Evolutionary conservation across 2,797 vertebrate genomes (phyloP), one percentile per base, ranked within the genome.

Genomic region (Sciurus carolinensis): DNA sequence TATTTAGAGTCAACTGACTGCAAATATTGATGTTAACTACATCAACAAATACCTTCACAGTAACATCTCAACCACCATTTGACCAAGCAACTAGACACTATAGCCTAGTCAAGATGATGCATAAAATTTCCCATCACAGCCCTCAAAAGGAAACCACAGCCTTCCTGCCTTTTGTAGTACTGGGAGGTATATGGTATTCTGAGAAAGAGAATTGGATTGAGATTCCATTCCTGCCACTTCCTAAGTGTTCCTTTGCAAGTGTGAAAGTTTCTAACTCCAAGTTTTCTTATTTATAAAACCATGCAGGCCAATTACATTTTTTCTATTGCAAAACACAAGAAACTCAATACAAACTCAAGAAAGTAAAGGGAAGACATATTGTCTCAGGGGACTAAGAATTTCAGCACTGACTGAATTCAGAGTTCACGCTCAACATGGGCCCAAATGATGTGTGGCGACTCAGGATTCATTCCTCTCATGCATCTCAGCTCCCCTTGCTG

Each of bases 201-300:
- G 75, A 80, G 66, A 84, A 33, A 90, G 17, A 88, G n/a, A 83
- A 20, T 87, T 54, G 1, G 44, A 77, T 54, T 89, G 39, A 86
- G 52, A 91, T 57, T 87, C 39, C 24, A 79, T 36, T 10, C 17
- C 52, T 92, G 7, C 14, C 22, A 80, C 86, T 80, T 92, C 24
- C 28, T 62, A 20, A 84, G 30, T 50, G 39, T 42, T 33, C 12
- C 62, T 64, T 50, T 59, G 6, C 3, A 73, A 83, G 1, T 44
- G 17, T 36, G 54, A 57, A 62, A 66, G 10, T 69, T 54, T 86
- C 42, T 82, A 5, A 83, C 15, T 39, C 59, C 91, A 24, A 8
- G 18, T 66, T 84, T 88, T 52, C 18, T 96, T 82, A 67, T n/a
- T 81, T 91, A 76, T 80, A 83, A 94, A 67, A 88, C 13, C 10